Conservation (phyloP, 2,888 invertebrate genomes). For the Nezara viridula region DNA sequence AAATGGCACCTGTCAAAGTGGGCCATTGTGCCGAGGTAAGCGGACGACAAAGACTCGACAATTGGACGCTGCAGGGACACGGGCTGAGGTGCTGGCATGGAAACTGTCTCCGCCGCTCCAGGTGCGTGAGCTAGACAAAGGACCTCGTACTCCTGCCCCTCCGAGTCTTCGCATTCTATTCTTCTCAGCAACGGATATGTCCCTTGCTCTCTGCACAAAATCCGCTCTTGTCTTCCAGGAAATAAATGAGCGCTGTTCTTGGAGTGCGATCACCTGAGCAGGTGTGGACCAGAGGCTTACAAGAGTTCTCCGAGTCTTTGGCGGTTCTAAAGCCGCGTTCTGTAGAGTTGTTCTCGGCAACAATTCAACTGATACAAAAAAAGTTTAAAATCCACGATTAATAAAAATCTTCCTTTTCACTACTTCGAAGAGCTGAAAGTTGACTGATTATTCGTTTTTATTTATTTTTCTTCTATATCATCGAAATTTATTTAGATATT, state of each 20-base stretch:
- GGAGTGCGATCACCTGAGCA: conserved; percentile 1
- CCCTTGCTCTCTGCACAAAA: conserved; percentile 11
- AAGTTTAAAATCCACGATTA: too few relatives aligned
- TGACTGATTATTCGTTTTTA: too few relatives aligned
- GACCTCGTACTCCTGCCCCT: conserved; percentile 37
- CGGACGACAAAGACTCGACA: conserved; percentile 24
- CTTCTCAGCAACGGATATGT: conserved; percentile 40
- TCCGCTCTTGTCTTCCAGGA: conserved; percentile 29
- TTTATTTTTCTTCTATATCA: too few relatives aligned
- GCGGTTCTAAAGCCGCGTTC: background rate
- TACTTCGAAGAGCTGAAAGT: too few relatives aligned
- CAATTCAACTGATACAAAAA: background rate
- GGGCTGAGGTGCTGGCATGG: conserved; percentile 40
- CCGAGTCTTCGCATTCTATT: conserved; percentile 28
- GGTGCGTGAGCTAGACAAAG: conserved; percentile 40
- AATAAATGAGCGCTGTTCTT: conserved; percentile 14
- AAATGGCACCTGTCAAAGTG: conserved; percentile 55
- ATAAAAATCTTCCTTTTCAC: too few relatives aligned
- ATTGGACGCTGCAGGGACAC: conserved; percentile 25
- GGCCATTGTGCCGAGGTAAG: conserved; percentile 18
- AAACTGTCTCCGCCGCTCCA: conserved; percentile 32
- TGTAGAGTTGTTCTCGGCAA: background rate
- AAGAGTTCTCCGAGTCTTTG: background rate
- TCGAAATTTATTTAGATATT: too few relatives aligned
- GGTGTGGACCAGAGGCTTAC: background rate